Base-by-base conservation (phyloP, 2,888 invertebrate species). In the Mesopsocus fuscifrons region DNA sequence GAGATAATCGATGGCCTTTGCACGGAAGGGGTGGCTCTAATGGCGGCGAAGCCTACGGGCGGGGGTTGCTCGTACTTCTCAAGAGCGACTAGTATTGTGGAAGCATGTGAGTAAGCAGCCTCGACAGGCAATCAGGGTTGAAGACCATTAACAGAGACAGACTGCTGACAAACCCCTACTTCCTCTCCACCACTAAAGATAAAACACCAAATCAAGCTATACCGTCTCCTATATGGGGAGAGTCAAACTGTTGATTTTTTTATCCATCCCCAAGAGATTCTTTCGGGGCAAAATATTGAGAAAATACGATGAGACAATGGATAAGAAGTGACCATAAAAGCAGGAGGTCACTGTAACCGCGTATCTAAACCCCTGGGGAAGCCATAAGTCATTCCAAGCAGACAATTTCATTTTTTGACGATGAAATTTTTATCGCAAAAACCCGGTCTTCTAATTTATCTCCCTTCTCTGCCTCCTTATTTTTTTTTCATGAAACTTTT, bases 341-440 rank as follows among this genome's bases (percentile, higher is more conserved):
- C 26, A 11, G 6, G 8, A 26, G 26, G 26, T 26, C 38, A 38
- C 17, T 38, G n/a, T 15, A 16, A 38, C n/a, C n/a, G n/a, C n/a
- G n/a, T n/a, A n/a, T n/a, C n/a, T n/a, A n/a, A n/a, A 15, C 21
- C 21, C 38, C 21, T 20, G n/a, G 21, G 38, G 38, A 21, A 38
- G n/a, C 20, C 13, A 38, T 38, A 38, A 38, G 17, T 38, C 38
- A 38, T 38, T 38, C 20, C 13, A 16, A 9, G 38, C 20, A 13
- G 38, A 38, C 38, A 38, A n/a, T 20, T 38, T 38, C 38, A 38
- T 38, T 38, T 38, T 38, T 38, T 38, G 17, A 38, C 38, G 38
- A 38, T 38, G 17, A 15, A 38, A 38, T 13, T 18, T 38, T 38
- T 38, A 38, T 38, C 38, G 38, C 16, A 6, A 38, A 18, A 26